A percentile compares a stretch with the other conserved stretches of the same genome.
Evolutionary conservation across 2,113 vertebrate species (phyloP).

Genomic region (Cyanoderma ruficeps): DNA sequence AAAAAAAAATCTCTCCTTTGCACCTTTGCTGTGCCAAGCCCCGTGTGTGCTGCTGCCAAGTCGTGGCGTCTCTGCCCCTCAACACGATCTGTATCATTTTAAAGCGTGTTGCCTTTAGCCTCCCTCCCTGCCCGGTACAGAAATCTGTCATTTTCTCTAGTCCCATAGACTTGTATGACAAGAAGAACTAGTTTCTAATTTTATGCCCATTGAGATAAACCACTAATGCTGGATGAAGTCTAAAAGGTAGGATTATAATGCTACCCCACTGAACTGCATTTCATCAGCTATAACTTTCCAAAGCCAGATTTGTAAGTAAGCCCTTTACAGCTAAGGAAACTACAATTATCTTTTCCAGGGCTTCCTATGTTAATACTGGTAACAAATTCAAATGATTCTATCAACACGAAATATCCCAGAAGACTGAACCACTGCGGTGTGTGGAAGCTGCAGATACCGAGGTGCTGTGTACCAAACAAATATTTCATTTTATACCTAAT

Average conservation of each 20-base stretch:
- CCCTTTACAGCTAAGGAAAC: constrained; percentile 81
- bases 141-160: constrained; percentile 63
- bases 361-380: constrained; percentile 86
- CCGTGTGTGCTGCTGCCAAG: neutral
- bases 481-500: constrained; percentile 87
- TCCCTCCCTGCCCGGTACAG: constrained; percentile 1
- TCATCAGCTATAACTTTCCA: constrained; percentile 85
- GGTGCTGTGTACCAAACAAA: constrained; percentile 87
- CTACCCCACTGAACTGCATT: constrained; percentile 80
- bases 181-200: constrained; percentile 84
- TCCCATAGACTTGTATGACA: constrained; percentile 77
- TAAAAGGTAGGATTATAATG: constrained; percentile 84
- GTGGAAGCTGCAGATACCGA: constrained; percentile 90
- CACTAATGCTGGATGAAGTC: constrained; percentile 80
- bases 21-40: constrained; percentile 40
- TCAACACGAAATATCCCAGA: constrained; percentile 85
- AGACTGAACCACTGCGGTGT: constrained; percentile 81
- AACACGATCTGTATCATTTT: constrained; percentile 55
- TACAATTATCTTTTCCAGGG: constrained; percentile 81
- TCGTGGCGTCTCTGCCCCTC: neutral
- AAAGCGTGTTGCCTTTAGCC: constrained; percentile 53
- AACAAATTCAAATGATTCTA: constrained; percentile 87
- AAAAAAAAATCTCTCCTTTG: neutral
- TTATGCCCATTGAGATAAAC: constrained; percentile 85
- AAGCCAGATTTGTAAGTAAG: constrained; percentile 86